A percentile compares a stretch with the other conserved stretches of the same genome.
phyloP scores from a whole-genome alignment of 2,113 vertebrate genomes.

The Athene cunicularia region DNA sequence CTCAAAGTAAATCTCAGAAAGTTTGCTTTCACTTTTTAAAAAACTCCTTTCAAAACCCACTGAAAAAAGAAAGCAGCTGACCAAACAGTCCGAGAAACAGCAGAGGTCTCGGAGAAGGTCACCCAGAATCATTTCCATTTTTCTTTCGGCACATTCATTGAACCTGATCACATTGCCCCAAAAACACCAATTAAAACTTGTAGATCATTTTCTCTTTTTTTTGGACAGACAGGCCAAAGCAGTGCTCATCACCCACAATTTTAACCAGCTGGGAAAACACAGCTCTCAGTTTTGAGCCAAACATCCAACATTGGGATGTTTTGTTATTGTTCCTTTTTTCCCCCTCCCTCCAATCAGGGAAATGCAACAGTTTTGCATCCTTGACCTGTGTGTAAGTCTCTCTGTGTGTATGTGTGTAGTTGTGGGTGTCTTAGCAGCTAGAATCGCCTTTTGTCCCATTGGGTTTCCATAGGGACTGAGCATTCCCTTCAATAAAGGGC shows the following conservation, averaged over 20 bases:
- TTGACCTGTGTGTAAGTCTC: not conserved
- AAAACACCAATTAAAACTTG: not conserved
- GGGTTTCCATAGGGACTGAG: constrained; percentile 39
- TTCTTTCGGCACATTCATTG: not conserved
- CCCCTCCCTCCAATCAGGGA: not conserved
- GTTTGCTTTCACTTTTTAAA: not conserved
- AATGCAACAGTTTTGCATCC: not conserved
- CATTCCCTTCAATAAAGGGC: constrained; percentile 43
- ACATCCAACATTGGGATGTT: not conserved
- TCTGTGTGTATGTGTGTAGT: not conserved
- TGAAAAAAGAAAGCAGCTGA: not conserved
- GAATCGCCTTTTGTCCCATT: constrained; percentile 22
- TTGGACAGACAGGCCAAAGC: not conserved
- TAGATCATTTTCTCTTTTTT: not conserved
- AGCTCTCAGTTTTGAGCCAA: not conserved
- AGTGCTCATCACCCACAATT: not conserved
- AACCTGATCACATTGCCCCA: not conserved
- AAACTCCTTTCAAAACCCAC: not conserved
- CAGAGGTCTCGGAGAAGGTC: not conserved
- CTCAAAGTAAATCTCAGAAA: not conserved
- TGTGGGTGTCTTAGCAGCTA: not conserved
- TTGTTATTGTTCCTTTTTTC: not conserved
- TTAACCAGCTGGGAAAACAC: not conserved
- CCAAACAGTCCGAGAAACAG: accelerated
- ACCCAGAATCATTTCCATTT: not conserved